phyloP scores from a whole-genome alignment of 2,888 invertebrate genomes.

The Lasioglossum oenotherae region DNA sequence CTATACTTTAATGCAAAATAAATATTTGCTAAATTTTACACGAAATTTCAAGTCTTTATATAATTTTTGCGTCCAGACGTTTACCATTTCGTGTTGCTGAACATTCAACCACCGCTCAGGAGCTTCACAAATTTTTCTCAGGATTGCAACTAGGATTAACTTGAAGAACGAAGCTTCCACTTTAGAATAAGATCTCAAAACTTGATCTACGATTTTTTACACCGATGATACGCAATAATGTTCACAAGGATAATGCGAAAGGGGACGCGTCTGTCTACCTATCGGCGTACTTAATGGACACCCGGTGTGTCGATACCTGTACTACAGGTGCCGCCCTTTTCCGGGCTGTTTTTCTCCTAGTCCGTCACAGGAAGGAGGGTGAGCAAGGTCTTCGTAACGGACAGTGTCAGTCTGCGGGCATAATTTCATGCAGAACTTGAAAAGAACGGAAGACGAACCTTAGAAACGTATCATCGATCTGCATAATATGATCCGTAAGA shows the following conservation, averaged over 20 bases:
- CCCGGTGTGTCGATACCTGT: constrained; percentile 68
- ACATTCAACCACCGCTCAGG: background rate
- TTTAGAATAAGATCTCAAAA: background rate
- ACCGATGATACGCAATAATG: background rate
- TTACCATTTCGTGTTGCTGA: background rate
- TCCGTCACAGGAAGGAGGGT: constrained; percentile 68
- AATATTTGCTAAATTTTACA: too few species aligned
- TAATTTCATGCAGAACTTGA: constrained; percentile 63
- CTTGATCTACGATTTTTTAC: background rate
- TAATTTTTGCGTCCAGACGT: too few species aligned
- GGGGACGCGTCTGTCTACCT: background rate
- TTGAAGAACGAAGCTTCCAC: background rate
- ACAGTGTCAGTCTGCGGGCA: constrained; percentile 48
- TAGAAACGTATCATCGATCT: constrained; percentile 37
- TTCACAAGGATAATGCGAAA: background rate
- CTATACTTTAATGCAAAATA: too few species aligned
- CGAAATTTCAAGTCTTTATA: too few species aligned
- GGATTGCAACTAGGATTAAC: background rate
- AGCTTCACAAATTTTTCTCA: background rate
- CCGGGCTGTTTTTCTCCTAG: constrained; percentile 73
- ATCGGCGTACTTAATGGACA: constrained; percentile 43
- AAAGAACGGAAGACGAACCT: constrained; percentile 52
- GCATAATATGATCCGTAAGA: background rate
- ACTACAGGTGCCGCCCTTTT: constrained; percentile 79
- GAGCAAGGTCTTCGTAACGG: constrained; percentile 64